These are phyloP conservation scores for Drosophila lacteicornis DNA, from an alignment of 1,140 invertebrate species.

Conservation along the genomic window DNA sequence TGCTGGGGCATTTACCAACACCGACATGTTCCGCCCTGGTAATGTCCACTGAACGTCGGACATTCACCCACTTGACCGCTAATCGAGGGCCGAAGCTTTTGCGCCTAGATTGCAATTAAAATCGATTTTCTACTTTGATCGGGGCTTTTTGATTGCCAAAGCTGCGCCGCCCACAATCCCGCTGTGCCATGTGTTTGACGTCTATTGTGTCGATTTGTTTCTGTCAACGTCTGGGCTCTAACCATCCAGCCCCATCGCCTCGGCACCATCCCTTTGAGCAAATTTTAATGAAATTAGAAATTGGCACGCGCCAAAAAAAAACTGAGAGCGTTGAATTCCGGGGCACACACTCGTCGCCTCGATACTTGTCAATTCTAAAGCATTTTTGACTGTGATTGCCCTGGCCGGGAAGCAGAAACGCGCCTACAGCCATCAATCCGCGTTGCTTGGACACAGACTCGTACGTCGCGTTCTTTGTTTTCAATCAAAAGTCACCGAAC, in stretches of 20 bases:
- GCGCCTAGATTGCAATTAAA: slow-evolving; percentile 77
- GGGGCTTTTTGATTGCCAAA: slow-evolving; percentile 71
- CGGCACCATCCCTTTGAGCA: slow-evolving; percentile 47
- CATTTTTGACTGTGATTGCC: slow-evolving; percentile 71
- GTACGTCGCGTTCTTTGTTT: slow-evolving; percentile 15
- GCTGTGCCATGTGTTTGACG: slow-evolving; percentile 45
- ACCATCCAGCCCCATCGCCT: not conserved
- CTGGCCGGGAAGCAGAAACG: not conserved
- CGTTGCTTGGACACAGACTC: slow-evolving; percentile 11
- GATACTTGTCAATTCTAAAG: slow-evolving; percentile 67
- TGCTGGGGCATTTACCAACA: not conserved
- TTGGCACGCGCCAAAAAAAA: slow-evolving; percentile 58
- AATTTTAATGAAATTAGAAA: slow-evolving; percentile 81
- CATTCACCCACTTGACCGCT: slow-evolving; percentile 37
- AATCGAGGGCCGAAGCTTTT: slow-evolving; percentile 45
- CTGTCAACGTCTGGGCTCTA: slow-evolving; percentile 70
- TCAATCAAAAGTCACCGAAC: slow-evolving; percentile 39
- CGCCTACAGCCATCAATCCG: slow-evolving; percentile 10
- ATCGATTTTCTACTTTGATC: slow-evolving; percentile 80
- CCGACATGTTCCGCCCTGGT: slow-evolving; percentile 10
- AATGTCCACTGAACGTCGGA: slow-evolving; percentile 4
- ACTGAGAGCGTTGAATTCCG: slow-evolving; percentile 25
- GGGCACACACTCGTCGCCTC: slow-evolving; percentile 9
- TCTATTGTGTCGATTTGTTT: slow-evolving; percentile 78
- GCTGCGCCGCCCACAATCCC: slow-evolving; percentile 41